Evolutionary conservation across 2,797 vertebrate species (phyloP).

Genomic region (Coreius guichenoti): DNA sequence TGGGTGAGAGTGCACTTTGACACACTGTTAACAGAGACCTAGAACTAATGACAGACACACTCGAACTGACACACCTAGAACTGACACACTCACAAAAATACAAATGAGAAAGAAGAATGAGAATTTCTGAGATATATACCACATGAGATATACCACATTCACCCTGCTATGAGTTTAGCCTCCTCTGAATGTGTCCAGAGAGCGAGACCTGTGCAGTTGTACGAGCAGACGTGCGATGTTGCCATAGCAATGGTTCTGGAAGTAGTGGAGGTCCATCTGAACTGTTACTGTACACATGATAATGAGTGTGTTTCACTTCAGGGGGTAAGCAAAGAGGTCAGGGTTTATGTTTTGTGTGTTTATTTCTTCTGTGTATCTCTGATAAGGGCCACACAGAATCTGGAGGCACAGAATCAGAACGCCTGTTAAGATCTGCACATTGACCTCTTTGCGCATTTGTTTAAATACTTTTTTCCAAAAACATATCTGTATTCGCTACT

Average conservation of each 20-base stretch:
- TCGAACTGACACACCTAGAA: too few relatives aligned
- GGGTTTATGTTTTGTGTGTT: conserved; percentile 28
- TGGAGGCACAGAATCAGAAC: not conserved
- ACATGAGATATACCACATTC: not conserved
- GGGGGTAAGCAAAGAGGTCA: conserved; percentile 26
- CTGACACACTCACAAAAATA: conserved; percentile 9
- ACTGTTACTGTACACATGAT: conserved; percentile 31
- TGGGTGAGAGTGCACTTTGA: not conserved
- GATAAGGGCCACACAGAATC: not conserved
- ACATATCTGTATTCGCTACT: not conserved
- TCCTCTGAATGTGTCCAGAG: conserved; percentile 55
- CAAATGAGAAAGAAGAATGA: not conserved
- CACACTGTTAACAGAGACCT: conserved; percentile 2
- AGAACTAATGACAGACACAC: conserved; percentile 9
- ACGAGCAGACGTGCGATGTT: conserved; percentile 54
- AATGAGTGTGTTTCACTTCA: conserved; percentile 41
- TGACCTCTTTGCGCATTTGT: not conserved
- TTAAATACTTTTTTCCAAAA: not conserved
- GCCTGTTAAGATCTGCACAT: not conserved
- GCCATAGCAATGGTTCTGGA: conserved; percentile 59
- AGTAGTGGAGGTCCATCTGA: conserved; percentile 51
- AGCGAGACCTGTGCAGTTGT: conserved; percentile 51
- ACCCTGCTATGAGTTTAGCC: conserved; percentile 39
- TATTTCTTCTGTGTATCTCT: not conserved
- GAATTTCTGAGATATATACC: not conserved